Evolutionary conservation across 2,113 vertebrate species (phyloP).

Genomic region (Nannospalax galili): DNA sequence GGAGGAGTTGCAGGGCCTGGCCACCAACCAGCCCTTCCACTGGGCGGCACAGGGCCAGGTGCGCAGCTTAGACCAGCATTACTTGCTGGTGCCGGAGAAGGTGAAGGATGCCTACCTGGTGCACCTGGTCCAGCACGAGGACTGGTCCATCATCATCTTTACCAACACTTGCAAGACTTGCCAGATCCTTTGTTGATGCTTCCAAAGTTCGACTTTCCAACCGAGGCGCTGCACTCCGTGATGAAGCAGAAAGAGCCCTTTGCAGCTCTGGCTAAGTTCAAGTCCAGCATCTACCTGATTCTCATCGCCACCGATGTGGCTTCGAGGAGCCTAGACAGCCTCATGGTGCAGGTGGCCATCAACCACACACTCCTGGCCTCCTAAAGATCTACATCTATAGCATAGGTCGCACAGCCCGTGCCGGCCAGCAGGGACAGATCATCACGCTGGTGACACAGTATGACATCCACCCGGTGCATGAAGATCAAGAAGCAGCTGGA

Average conservation of each 20-base stretch:
- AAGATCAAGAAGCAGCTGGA: conserved; percentile 92
- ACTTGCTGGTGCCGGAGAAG: conserved; percentile 94
- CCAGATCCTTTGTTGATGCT: conserved; percentile 97
- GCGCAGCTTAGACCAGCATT: conserved; percentile 92
- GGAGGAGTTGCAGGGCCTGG: conserved; percentile 90
- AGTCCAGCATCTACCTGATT: conserved; percentile 96
- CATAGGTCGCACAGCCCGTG: conserved; percentile 95
- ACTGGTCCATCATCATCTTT: conserved; percentile 97
- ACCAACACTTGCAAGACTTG: conserved; percentile 98
- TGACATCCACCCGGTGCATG: conserved; percentile 95
- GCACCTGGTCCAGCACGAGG: conserved; percentile 93
- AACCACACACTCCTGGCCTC: conserved; percentile 96
- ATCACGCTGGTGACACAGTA: conserved; percentile 98
- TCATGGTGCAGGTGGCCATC: conserved; percentile 95
- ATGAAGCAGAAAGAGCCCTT: conserved; percentile 98
- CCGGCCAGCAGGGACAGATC: conserved; percentile 94
- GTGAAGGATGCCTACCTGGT: conserved; percentile 96
- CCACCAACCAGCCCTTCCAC: conserved; percentile 94
- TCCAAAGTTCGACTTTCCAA: conserved; percentile 90
- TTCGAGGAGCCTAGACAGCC: conserved; percentile 96
- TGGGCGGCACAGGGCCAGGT: conserved; percentile 93
- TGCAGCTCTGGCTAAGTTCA: conserved; percentile 96
- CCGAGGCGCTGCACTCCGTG: conserved; percentile 95
- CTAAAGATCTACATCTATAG: conserved; percentile 97
- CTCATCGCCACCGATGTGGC: conserved; percentile 97